Base-by-base conservation (phyloP, 2,113 vertebrate genomes). In the Willisornis vidua region DNA sequence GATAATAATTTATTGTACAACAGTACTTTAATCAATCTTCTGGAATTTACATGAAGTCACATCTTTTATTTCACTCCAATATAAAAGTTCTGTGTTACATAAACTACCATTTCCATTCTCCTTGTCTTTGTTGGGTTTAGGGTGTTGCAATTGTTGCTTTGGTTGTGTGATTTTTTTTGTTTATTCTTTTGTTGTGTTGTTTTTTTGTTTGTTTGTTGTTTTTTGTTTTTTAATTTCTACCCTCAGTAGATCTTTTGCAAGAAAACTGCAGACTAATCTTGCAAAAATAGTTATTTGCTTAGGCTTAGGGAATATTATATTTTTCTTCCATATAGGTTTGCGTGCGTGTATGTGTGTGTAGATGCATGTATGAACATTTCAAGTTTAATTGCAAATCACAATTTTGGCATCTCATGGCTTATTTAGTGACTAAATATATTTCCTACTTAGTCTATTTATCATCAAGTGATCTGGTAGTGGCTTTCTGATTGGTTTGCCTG, bases 311-410 rank as follows among this genome's bases (percentile, higher is more conserved):
- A 72, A 72, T 55, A 51, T 14, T 25, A 14, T 49, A 8, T 19
- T 90, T 72, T 85, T 57, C 15, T 80, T 67, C 31, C 37, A 14
- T 19, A 1, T 65, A 37, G 19, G 0, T 68, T 35, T 78, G 26
- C 35, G 4, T 18, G 9, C 0, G 0, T 45, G 19, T n/a, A n/a
- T n/a, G n/a, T n/a, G n/a, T 26, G 6, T 71, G 3, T 19, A 16
- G 18, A 90, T 54, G 9, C 6, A 33, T 7, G 1, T 24, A 49
- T n/a, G 39, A 70, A 71, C 15, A 10, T 37, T 43, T 1, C 7
- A 81, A 52, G 20, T 16, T 6, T 39, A 75, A 26, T 4, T 61
- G 10, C 4, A 68, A 65, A 68, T 55, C 14, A 51, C 19, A 73
- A 18, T 52, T 76, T 86, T 65, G 15, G 28, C 8, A 26, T 35